These are phyloP conservation scores for Ceratosolen solmsi DNA, from an alignment of 1,140 invertebrate genomes.

Conservation along the genomic window DNA sequence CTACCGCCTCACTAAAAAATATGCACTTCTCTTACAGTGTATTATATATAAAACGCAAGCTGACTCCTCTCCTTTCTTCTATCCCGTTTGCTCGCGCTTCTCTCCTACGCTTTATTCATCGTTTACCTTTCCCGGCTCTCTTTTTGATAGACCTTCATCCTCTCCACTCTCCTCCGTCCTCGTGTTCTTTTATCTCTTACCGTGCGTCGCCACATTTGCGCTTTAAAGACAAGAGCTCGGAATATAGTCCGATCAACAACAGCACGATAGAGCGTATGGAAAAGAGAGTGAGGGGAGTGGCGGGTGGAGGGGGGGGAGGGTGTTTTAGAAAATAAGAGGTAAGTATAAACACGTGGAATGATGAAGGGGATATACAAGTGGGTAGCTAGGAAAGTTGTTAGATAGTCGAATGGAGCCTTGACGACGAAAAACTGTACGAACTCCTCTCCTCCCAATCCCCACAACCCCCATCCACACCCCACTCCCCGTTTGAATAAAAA, in stretches of 20 bases:
- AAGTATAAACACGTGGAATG: too few species aligned
- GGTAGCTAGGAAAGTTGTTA: not conserved
- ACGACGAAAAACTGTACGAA: not conserved
- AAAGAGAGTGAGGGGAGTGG: not conserved
- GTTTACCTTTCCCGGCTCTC: conserved; percentile 17
- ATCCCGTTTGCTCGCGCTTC: not conserved
- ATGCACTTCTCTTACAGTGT: conserved; percentile 17
- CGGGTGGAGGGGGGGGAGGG: too few species aligned
- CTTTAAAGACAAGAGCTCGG: not conserved
- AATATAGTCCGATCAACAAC: not conserved
- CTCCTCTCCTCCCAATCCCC: not conserved
- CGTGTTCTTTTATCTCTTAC: not conserved
- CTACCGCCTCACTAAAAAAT: conserved; percentile 4
- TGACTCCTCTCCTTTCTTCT: too few species aligned
- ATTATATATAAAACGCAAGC: conserved; percentile 25
- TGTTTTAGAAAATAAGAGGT: too few species aligned
- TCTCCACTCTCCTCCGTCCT: not conserved
- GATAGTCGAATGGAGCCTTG: not conserved
- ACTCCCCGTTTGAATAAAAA: conserved; percentile 60
- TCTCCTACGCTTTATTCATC: not conserved
- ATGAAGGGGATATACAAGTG: not conserved
- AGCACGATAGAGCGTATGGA: not conserved
- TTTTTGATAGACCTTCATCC: too few species aligned
- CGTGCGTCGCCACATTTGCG: not conserved
- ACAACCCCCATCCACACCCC: not conserved